Evolutionary conservation across 1,140 invertebrate genomes (phyloP).

Genomic region (Caenorhabditis briggsae): DNA sequence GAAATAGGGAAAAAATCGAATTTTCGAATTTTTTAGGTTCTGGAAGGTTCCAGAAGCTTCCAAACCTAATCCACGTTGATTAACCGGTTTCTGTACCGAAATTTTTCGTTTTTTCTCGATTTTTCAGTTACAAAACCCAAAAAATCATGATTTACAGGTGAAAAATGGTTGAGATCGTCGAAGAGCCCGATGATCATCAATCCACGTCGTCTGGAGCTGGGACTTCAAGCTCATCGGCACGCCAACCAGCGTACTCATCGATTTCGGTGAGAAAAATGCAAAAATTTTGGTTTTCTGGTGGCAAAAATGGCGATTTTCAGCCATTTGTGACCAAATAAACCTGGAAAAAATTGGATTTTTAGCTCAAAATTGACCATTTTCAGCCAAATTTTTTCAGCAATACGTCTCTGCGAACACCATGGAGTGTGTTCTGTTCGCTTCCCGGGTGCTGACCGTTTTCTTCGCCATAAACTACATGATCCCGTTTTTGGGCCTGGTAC

Average conservation of each 20-base stretch:
- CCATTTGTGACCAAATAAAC: too few species aligned
- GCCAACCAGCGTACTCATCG: not conserved
- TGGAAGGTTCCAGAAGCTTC: not conserved
- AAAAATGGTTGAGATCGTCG: conserved; percentile 43
- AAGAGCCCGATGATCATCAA: conserved; percentile 38
- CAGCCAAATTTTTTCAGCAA: conserved; percentile 53
- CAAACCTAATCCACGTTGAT: not conserved
- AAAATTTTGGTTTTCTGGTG: too few species aligned
- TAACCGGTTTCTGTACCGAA: not conserved
- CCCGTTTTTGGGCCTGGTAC: conserved; percentile 31
- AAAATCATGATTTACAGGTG: not conserved
- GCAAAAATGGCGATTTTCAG: not conserved
- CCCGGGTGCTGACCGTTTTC: conserved; percentile 63
- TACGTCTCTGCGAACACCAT: conserved; percentile 60
- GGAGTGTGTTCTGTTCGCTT: conserved; percentile 60
- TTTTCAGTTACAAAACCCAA: not conserved
- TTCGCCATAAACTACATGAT: conserved; percentile 65
- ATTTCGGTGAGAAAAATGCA: conserved; percentile 2
- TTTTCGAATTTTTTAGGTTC: not conserved
- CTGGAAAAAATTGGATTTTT: too few species aligned
- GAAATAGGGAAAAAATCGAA: not conserved
- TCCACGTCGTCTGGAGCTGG: conserved; percentile 9
- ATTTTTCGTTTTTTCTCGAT: not conserved
- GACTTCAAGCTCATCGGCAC: not conserved
- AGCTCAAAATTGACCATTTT: too few species aligned